Evolutionary conservation across 1,140 invertebrate genomes (phyloP), one percentile per base, ranked within the genome.

Genomic region (Myzus persicae): DNA sequence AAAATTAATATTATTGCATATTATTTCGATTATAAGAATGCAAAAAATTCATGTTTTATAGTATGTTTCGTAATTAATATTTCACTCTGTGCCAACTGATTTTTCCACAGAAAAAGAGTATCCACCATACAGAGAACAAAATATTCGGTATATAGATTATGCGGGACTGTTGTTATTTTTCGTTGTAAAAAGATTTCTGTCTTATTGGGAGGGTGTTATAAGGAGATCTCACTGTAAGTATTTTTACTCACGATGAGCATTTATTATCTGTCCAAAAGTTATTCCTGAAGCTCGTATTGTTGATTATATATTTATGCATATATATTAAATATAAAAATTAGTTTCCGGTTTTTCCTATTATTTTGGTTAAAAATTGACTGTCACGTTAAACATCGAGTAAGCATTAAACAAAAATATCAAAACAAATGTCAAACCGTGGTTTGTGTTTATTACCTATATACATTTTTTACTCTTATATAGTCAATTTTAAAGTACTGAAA

Each of bases 201-300:
- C 42, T 44, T 44, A 44, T 9, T 8, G 7, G 7, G 7, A 44
- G 42, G 7, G 7, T 1, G 42, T 44, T 8, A 44, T 44, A 44
- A 44, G 7, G 42, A 44, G 42, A 9, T 44, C 9, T 44, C 9
- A 44, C 42, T 44, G 9, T 44, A 44, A 42, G 0, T 44, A 44
- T 14, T n/a, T n/a, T n/a, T 90, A 90, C 88, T 90, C 59, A 90
- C 88, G 51, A 11, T 14, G 88, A 90, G 18, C 42, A 90, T 59
- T 90, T 90, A 24, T 90, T 5, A n/a, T 90, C n/a, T 24, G 36
- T 90, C 51, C 22, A 59, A 90, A 90, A 90, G 8, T 59, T 31
- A 59, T 59, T 90, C 40, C 38, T 59, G 8, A 59, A 90, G 1
- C 1, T 59, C 26, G 36, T 31, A 40, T 59, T 1, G 31, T 31